Percentiles rank a stretch among this genome's conserved stretches.
phyloP scores from a whole-genome alignment of 1,140 invertebrate species.

The Hydropsyche tenuis region DNA sequence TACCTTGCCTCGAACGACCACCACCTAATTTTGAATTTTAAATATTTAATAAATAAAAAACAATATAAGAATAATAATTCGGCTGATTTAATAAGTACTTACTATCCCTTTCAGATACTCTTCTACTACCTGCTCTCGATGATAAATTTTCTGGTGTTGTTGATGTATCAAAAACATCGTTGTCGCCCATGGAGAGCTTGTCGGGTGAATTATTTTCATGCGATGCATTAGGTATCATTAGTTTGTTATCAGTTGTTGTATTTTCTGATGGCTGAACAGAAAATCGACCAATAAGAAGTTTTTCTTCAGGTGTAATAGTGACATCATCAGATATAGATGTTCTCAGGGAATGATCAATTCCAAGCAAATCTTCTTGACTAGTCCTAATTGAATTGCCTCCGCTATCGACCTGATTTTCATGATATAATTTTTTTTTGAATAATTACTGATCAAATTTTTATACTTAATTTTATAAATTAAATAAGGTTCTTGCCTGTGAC shows the following conservation, averaged over 20 bases:
- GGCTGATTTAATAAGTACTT: slow-evolving; percentile 7
- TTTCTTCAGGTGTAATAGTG: slow-evolving; percentile 47
- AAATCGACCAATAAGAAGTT: slow-evolving; percentile 46
- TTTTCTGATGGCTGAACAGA: slow-evolving; percentile 42
- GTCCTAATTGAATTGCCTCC: slow-evolving; percentile 48
- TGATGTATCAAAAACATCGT: slow-evolving; percentile 46
- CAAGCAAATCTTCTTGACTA: slow-evolving; percentile 47
- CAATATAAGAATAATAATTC: too few species aligned
- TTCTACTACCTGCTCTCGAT: slow-evolving; percentile 43
- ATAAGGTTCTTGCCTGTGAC: slow-evolving; percentile 39
- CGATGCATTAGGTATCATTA: neutral
- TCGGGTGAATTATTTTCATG: slow-evolving; percentile 13
- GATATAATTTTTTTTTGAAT: neutral
- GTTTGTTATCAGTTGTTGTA: neutral
- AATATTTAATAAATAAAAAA: neutral
- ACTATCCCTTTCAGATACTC: slow-evolving; percentile 49
- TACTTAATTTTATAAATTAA: neutral
- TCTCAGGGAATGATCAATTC: slow-evolving; percentile 37
- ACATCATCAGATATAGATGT: slow-evolving; percentile 44
- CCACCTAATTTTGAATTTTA: slow-evolving; percentile 28
- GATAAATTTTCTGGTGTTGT: neutral
- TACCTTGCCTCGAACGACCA: slow-evolving; percentile 44
- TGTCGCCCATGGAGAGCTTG: slow-evolving; percentile 31
- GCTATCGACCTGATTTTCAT: slow-evolving; percentile 41
- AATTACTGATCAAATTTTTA: neutral